These are phyloP conservation scores for Rattus rattus DNA, from an alignment of 2,113 vertebrate genomes.

Conservation along the genomic window DNA sequence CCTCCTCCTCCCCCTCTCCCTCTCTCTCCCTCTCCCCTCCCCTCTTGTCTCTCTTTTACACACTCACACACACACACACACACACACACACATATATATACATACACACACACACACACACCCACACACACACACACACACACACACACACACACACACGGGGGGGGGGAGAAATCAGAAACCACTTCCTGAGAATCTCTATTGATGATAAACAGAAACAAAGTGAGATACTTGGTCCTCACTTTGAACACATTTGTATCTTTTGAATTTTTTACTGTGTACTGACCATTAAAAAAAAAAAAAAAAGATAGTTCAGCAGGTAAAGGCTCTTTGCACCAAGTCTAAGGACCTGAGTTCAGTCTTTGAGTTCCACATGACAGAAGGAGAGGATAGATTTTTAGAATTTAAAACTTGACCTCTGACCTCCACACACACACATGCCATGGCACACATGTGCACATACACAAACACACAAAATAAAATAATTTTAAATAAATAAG, in stretches of 20 bases:
- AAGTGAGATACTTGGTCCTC: background rate
- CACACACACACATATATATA: too few relatives aligned
- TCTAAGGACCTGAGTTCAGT: background rate
- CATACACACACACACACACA: background rate
- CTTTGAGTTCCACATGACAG: background rate
- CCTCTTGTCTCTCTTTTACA: background rate
- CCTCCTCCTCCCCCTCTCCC: background rate
- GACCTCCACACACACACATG: background rate
- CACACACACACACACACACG: background rate
- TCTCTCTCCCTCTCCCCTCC: background rate
- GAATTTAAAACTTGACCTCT: background rate
- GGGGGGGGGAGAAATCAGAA: background rate
- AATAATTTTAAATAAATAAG: background rate
- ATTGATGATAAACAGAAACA: background rate
- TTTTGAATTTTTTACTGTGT: background rate
- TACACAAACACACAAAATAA: background rate
- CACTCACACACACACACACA: too few relatives aligned
- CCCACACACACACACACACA: background rate
- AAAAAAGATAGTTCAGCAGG: background rate
- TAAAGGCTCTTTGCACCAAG: background rate
- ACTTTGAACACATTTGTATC: background rate
- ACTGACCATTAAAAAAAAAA: background rate
- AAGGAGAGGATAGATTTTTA: background rate
- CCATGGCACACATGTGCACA: background rate
- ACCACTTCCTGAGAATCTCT: background rate